These are phyloP conservation scores for Polyommatus icarus DNA, from an alignment of 2,888 invertebrate genomes.

Conservation along the genomic window DNA sequence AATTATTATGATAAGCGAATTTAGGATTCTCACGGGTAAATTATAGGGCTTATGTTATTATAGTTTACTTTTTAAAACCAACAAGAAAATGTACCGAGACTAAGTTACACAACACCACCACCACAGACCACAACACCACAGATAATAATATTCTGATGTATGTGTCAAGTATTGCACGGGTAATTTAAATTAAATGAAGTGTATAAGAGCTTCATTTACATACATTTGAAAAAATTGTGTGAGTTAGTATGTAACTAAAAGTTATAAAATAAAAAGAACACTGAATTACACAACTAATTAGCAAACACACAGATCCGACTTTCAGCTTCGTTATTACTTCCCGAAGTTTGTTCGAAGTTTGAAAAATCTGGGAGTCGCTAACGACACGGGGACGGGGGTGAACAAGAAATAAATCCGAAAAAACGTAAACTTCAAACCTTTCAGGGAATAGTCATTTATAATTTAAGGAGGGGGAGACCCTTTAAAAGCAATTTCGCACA, in stretches of 20 bases:
- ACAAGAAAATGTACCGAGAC: neutral
- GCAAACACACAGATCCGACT: neutral
- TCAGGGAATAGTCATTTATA: conserved; percentile 43
- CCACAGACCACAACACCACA: no score
- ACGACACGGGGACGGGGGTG: conserved; percentile 34
- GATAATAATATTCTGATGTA: no score
- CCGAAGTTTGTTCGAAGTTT: neutral
- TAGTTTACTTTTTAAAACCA: no score
- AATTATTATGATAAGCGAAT: no score
- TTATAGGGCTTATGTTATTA: no score
- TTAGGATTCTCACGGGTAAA: no score
- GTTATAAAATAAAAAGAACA: neutral
- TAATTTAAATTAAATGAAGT: no score
- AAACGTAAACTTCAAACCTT: conserved; percentile 40
- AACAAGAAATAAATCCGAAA: conserved; percentile 38
- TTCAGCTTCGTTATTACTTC: conserved; percentile 12
- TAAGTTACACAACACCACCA: no score
- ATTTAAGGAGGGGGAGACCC: conserved; percentile 44
- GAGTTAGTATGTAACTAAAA: neutral
- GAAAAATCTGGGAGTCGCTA: conserved; percentile 37
- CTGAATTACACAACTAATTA: neutral
- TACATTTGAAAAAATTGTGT: no score
- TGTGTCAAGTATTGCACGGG: no score
- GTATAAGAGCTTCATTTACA: no score
- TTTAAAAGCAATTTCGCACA: conserved; percentile 47